These are phyloP conservation scores for Drosophila persimilis DNA, from an alignment of 1,140 invertebrate species.

Conservation along the genomic window DNA sequence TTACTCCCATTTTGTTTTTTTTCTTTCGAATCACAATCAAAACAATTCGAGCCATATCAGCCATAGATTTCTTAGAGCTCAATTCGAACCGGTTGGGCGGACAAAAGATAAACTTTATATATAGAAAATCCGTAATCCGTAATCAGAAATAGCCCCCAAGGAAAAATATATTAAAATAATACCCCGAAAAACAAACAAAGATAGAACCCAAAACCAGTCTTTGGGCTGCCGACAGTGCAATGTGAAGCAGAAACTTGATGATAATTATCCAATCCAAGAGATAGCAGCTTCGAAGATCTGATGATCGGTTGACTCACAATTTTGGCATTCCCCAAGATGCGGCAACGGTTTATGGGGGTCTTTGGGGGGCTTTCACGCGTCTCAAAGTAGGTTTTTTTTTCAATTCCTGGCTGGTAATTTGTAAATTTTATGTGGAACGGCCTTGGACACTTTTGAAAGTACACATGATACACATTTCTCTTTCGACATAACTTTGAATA, in stretches of 20 bases:
- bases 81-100: slow-evolving; percentile 31
- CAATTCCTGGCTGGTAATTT: too few species aligned
- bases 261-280: slow-evolving; percentile 1
- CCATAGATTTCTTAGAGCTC: slow-evolving; percentile 24
- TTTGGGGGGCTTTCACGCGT: slow-evolving; percentile 7
- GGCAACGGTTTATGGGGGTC: slow-evolving; percentile 1
- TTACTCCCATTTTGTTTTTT: slow-evolving; percentile 5
- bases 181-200: not conserved
- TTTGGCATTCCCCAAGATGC: slow-evolving; percentile 29
- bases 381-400: not conserved
- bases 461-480: too few species aligned
- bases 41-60: slow-evolving; percentile 38
- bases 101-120: slow-evolving; percentile 27
- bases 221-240: slow-evolving; percentile 15
- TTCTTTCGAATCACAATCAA: slow-evolving; percentile 27
- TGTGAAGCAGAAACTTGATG: slow-evolving; percentile 22
- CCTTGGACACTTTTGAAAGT: too few species aligned
- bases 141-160: slow-evolving; percentile 32
- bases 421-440: too few species aligned
- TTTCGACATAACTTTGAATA: too few species aligned
- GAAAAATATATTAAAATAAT: slow-evolving; percentile 20
- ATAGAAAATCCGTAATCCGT: slow-evolving; percentile 31
- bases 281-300: not conserved
- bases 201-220: slow-evolving; percentile 20
- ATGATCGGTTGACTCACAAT: slow-evolving; percentile 23